Evolutionary conservation across 2,888 invertebrate species (phyloP).

Genomic region (Macrosiphum euphorbiae): DNA sequence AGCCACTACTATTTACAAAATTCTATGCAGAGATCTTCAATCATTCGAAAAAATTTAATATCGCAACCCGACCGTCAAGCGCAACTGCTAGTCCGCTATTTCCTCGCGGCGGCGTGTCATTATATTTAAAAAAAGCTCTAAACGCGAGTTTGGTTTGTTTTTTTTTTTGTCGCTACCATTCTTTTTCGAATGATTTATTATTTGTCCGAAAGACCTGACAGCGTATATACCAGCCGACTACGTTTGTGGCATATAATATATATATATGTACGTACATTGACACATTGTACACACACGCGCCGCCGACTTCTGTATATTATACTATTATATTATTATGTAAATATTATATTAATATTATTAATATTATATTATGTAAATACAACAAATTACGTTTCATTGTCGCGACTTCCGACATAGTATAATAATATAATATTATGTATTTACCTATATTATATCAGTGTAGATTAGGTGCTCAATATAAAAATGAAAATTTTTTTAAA

Average conservation of each 20-base stretch:
- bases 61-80: slow-evolving; percentile 11
- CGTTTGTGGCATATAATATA: neutral
- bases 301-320: neutral
- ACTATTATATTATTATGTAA: neutral
- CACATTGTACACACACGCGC: neutral
- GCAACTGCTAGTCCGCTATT: slow-evolving; percentile 28
- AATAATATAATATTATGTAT: neutral
- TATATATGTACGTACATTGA: neutral
- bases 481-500: neutral
- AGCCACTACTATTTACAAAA: slow-evolving; percentile 21
- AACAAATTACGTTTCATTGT: neutral
- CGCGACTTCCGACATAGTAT: neutral
- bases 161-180: neutral
- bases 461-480: neutral
- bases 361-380: too few species aligned
- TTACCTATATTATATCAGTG: too few species aligned
- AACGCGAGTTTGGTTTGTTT: slow-evolving; percentile 16
- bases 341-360: too few species aligned
- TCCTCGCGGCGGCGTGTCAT: slow-evolving; percentile 4
- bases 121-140: slow-evolving; percentile 14
- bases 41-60: slow-evolving; percentile 18
- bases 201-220: slow-evolving; percentile 45
- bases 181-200: slow-evolving; percentile 49
- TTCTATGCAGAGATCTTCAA: slow-evolving; percentile 24
- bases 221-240: slow-evolving; percentile 2